Base-by-base conservation (phyloP, 2,888 invertebrate species). In the Caradrina clavipalpis region DNA sequence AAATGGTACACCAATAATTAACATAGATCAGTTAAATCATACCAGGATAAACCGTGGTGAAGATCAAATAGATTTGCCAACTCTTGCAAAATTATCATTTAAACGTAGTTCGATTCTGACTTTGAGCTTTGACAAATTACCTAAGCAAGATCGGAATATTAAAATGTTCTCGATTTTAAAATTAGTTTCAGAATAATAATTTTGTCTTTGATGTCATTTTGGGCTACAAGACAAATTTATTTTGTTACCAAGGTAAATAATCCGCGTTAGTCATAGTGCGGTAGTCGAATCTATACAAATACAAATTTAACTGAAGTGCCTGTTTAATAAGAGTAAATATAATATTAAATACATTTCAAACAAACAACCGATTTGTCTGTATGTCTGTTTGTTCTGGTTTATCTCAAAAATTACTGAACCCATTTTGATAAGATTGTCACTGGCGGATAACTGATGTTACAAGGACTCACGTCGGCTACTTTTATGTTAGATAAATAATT, bases 81-180 rank as follows among this genome's bases (percentile, higher is more conserved):
- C 21, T 62, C 58, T 65, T 26, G n/a, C 11, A 15, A 58, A 74
- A 69, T 21, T 62, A 10, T 21, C 50, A 15, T 51, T 59, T 22
- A 51, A 64, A 58, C 4, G 39, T 65, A 61, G 50, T 64, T 70
- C 60, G 42, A 65, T 59, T 69, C 42, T 17, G 15, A 13, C 21
- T 65, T 64, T n/a, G 39, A 49, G 19, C 45, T 65, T 65, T 5
- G 19, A 57, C n/a, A 54, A 63, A 66, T 73, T 58, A 53, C 45
- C 21, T 0, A 45, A 31, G 8, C 58, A 42, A 55, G 54, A 54
- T 57, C 42, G 4, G 76, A 80, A 80, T 76, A 71, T 50, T 78
- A 58, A 71, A 63, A 60, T 6, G 21, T 39, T 58, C 22, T 15
- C 45, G 13, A 35, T 19, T 53, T 31, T 26, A 31, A 8, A 59